Evolutionary conservation across 2,888 invertebrate genomes (phyloP), one percentile per base, ranked within the genome.

Genomic region (Ecliptopera silaceata): DNA sequence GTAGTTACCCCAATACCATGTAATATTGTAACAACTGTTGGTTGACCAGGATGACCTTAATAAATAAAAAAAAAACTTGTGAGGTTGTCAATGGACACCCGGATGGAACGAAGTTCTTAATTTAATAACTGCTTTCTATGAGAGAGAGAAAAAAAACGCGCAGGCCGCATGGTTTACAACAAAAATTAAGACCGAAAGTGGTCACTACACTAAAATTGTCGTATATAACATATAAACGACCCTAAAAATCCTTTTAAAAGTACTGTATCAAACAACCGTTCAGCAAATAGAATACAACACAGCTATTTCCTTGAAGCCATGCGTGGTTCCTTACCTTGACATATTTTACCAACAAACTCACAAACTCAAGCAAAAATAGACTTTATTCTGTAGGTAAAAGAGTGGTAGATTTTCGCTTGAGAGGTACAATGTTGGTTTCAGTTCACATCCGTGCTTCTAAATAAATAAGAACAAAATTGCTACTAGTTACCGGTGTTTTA

Each of bases 231-330:
- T 8, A 10, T 1, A 13, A 2, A 10, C 15, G 36, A 2, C 2
- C 6, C 64, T 64, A 62, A 65, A 76, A 76, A 75, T 72, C 74
- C 68, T 68, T 71, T 70, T 70, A 71, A 71, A 76, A 74, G 45
- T 70, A 74, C 67, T 70, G 12, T 71, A 74, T 72, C 72, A 63
- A 73, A 77, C 78, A 80, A 79, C 77, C 75, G 74, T 75, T 75
- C 69, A 63, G 68, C 73, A 80, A 84, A 82, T 80, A 77, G 75
- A 80, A 81, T 81, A 82, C 82, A 82, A 82, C 77, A 78, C 71
- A 66, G 76, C 79, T 79, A 83, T 84, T 82, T 85, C 80, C 84
- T 77, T 68, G 74, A 72, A 78, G 75, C 77, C 69, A 65, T 73
- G 74, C 69, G 68, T 72, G 69, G 73, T 74, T 72, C 74, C 69